Percentiles rank a stretch among this genome's conserved stretches.
phyloP scores from a whole-genome alignment of 2,113 vertebrate genomes.

The Carassius auratus region DNA sequence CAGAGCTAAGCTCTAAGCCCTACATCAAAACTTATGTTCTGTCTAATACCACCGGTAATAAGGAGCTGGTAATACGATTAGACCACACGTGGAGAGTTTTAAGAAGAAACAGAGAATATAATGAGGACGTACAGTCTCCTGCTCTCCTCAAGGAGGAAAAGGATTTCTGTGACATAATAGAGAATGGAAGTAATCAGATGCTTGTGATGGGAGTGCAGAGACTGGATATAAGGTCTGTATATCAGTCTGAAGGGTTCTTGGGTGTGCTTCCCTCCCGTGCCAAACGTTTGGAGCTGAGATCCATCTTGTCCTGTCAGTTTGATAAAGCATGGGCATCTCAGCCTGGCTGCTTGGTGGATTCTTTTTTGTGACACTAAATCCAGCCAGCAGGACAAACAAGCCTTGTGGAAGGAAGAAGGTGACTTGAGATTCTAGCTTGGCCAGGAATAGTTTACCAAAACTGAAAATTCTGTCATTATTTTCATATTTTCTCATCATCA shows the following conservation, averaged over 20 bases:
- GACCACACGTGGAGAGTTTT: constrained; percentile 48
- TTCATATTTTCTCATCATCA: background rate
- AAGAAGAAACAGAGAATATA: constrained; percentile 50
- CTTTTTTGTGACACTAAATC: constrained; percentile 18
- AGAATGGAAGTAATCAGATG: constrained; percentile 44
- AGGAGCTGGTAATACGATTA: constrained; percentile 49
- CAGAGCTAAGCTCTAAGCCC: constrained; percentile 30
- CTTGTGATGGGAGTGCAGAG: constrained; percentile 34
- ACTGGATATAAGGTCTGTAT: constrained; percentile 6
- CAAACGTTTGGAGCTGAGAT: constrained; percentile 21
- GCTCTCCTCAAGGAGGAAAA: constrained; percentile 31
- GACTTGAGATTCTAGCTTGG: background rate
- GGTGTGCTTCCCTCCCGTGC: background rate
- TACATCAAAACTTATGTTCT: constrained; percentile 33
- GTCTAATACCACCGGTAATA: constrained; percentile 48
- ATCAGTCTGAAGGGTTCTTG: constrained; percentile 13
- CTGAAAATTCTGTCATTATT: background rate
- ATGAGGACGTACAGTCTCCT: constrained; percentile 42
- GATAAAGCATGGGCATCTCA: constrained; percentile 15
- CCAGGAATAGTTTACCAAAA: constrained; percentile 3
- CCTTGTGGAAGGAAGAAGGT: background rate
- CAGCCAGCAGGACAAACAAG: constrained; percentile 9
- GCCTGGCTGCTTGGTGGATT: constrained; percentile 8
- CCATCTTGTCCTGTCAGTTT: constrained; percentile 18
- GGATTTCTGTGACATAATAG: constrained; percentile 8